Base-by-base conservation (phyloP, 1,140 invertebrate species). In the Nymphalis io region DNA sequence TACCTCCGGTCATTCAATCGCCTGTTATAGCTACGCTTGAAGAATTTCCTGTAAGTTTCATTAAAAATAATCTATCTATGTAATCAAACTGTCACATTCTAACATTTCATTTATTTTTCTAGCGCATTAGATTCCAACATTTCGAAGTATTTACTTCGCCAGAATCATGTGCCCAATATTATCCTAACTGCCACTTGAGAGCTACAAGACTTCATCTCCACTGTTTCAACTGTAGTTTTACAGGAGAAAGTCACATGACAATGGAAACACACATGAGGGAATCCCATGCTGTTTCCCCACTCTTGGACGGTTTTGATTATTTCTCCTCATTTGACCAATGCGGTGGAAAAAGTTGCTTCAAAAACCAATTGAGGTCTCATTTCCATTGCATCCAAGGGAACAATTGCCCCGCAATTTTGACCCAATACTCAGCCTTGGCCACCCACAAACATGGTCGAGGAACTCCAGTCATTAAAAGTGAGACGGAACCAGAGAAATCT, bases 11-110 rank as follows among this genome's bases (percentile, higher is more conserved):
- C 75, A 91, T 81, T 81, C 92, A 71, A 76, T 90, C 92, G 12
- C 91, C 92, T 16, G 83, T 87, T 18, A 89, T 92, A 57, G 75
- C 89, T 23, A 89, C 82, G 5, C 91, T 93, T 51, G 94, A 95
- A 57, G 92, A 92, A 73, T 91, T 91, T 77, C 85, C 89, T 62
- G 92, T 92, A 87, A 90, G 87, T 87, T 73, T 72, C 39, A 21
- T 27, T 38, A 20, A 18, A 18, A 21, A 11, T 5, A 20, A 48
- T 60, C 3, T 20, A 38, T 1, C 46, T 67, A 58, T 38, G 16
- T n/a, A n/a, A 58, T 58, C 4, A 8, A 6, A 33, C 27, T 33
- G 10, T 33, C 27, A 33, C 16, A 21, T 23, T 21, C 20, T 2
- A 15, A 23, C 21, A 42, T 44, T 46, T 13, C 21, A 55, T 68